Evolutionary conservation across 2,888 invertebrate species (phyloP), one percentile per base, ranked within the genome.

Genomic region (Mactromeris polynyma): DNA sequence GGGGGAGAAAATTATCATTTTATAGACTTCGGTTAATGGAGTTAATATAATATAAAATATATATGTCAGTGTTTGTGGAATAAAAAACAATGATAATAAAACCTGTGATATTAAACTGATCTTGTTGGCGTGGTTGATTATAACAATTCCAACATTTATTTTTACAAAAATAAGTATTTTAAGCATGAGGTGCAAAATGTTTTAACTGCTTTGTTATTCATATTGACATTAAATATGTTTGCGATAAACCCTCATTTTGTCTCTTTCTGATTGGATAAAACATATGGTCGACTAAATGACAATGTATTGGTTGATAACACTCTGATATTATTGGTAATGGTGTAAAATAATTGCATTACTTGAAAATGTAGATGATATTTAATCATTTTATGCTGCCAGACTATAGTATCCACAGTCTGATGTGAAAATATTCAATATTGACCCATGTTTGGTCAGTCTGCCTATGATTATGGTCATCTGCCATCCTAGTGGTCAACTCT

Each of bases 401-500:
- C n/a, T n/a, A 26, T 21, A 64, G 58, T 7, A 1, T n/a, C 58
- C 26, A 26, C 26, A 26, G 26, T 7, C 26, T 26, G n/a, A 19
- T 69, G 33, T 31, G 33, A 33, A 69, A 73, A 73, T 58, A 36
- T 73, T 73, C 73, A 73, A 73, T 73, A 46, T 40, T 79, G 26
- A 40, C 40, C 79, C 40, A 40, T 40, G 36, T 33, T n/a, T 73
- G 73, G 73, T 73, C 73, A 73, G 73, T 33, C 73, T 73, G 36
- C 36, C 21, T 73, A 36, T 73, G 73, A n/a, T 64, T 7, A 46
- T 11, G 73, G 73, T 73, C 73, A 73, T 73, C 73, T 73, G 36
- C 73, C 36, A 73, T 73, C 14, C 17, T 33, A 40, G 36, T 79
- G 79, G 79, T 79, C 79, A 79, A 42, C 79, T n/a, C 42, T 36